These are phyloP conservation scores for Sebastes minor DNA, from an alignment of 2,797 vertebrate species.

Conservation along the genomic window DNA sequence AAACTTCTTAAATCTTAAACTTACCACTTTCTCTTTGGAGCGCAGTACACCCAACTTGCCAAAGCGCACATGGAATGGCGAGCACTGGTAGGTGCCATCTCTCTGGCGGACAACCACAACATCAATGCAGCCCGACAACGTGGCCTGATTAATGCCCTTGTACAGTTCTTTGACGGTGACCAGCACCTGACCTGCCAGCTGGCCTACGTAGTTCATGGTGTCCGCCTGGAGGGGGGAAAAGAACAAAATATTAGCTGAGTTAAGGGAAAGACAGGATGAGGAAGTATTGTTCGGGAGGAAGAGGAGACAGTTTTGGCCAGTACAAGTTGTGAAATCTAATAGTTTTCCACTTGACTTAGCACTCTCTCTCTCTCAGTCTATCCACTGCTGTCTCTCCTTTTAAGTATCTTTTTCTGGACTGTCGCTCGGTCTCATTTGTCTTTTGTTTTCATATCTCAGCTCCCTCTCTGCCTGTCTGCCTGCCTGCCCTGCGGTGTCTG, in stretches of 20 bases:
- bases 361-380: background rate
- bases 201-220: constrained; percentile 99
- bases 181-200: constrained; percentile 96
- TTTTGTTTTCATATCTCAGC: constrained; percentile 9
- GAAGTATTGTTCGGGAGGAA: background rate
- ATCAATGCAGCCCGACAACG: constrained; percentile 96
- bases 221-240: constrained; percentile 78
- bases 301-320: background rate
- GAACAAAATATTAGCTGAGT: constrained; percentile 7
- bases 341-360: constrained; percentile 2
- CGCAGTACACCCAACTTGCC: constrained; percentile 96
- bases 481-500: constrained; percentile 23
- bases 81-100: constrained; percentile 94
- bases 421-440: background rate
- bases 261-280: background rate
- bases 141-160: constrained; percentile 98
- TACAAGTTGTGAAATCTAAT: background rate
- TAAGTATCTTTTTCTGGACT: background rate
- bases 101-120: constrained; percentile 94
- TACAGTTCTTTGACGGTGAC: constrained; percentile 97
- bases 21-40: constrained; percentile 99
- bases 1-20: constrained; percentile 61
- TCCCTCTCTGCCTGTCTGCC: constrained; percentile 24
- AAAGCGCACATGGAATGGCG: constrained; percentile 97
- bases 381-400: background rate